These are phyloP conservation scores for Paradisaea rubra DNA, from an alignment of 2,113 vertebrate species.

Conservation along the genomic window DNA sequence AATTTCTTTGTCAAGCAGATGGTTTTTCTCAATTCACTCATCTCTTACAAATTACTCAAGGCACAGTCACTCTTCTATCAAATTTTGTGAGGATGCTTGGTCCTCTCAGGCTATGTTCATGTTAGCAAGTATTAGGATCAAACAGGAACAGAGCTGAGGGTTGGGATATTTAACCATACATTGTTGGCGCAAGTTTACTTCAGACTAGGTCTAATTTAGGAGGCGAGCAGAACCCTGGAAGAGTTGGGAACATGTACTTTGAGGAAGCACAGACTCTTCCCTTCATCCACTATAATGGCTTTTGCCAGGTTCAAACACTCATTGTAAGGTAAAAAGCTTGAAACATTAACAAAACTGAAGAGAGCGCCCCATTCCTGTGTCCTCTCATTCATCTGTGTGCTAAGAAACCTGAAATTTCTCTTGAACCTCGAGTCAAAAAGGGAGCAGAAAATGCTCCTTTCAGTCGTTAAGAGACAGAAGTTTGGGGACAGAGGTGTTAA, in stretches of 20 bases:
- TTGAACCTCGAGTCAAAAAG: background rate
- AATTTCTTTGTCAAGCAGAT: background rate
- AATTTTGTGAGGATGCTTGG: background rate
- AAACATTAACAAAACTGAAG: background rate
- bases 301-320: background rate
- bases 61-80: background rate
- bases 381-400: background rate
- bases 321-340: background rate
- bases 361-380: background rate
- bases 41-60: background rate
- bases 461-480: background rate
- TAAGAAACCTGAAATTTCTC: background rate
- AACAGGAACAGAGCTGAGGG: background rate
- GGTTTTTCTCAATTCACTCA: background rate
- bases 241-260: background rate
- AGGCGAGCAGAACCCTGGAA: background rate
- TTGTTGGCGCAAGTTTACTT: background rate
- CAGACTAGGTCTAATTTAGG: background rate
- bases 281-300: background rate
- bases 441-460: background rate
- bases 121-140: background rate
- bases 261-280: background rate
- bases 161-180: background rate
- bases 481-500: background rate
- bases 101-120: background rate